A percentile compares a stretch with the other conserved stretches of the same genome.
Evolutionary conservation across 92 coral and sea anemone genomes (phyloP).

Genomic region (Desmophyllum pertusum): DNA sequence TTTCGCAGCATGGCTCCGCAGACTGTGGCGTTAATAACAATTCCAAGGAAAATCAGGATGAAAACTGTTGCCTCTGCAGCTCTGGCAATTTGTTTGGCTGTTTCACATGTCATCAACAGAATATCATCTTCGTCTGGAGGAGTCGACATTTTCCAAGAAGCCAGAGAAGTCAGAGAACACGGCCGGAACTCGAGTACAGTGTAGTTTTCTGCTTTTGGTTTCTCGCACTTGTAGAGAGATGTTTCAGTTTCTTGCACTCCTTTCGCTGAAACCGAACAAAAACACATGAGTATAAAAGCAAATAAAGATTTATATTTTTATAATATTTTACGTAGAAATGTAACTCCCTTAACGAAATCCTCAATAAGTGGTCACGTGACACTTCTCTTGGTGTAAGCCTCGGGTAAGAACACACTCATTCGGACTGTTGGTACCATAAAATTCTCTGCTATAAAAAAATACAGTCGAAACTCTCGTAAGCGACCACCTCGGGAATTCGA

Average conservation of each 20-base stretch:
- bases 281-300: neutral
- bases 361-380: neutral
- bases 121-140: neutral
- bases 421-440: too few species aligned
- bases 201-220: neutral
- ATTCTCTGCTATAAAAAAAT: too few species aligned
- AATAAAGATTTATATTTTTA: neutral
- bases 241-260: neutral
- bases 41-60: constrained; percentile 28
- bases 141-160: constrained; percentile 6
- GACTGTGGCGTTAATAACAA: constrained; percentile 39
- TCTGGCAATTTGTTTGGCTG: constrained; percentile 30
- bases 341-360: too few species aligned
- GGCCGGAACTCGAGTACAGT: neutral
- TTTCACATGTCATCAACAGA: constrained; percentile 20
- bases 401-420: too few species aligned
- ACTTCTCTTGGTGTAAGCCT: too few species aligned
- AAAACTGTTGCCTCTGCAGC: constrained; percentile 19
- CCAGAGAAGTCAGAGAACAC: neutral
- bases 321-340: neutral
- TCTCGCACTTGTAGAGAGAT: neutral
- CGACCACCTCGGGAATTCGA: too few species aligned
- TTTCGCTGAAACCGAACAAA: constrained; percentile 15
- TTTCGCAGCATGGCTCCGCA: constrained; percentile 39
- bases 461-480: too few species aligned